Evolutionary conservation across 2,888 invertebrate genomes (phyloP).

Genomic region (Patella pellucida): DNA sequence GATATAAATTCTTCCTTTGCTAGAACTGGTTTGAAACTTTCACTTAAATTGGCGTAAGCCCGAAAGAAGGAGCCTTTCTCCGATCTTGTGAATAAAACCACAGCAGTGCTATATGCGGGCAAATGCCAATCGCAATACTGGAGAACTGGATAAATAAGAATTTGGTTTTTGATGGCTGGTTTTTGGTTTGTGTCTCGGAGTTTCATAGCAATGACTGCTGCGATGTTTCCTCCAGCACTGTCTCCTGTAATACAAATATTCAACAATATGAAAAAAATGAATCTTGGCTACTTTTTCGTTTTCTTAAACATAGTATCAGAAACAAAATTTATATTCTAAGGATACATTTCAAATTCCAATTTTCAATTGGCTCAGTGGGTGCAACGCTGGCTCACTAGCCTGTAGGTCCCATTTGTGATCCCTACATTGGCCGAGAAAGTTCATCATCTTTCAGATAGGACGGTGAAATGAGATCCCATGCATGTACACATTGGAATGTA

Average conservation of each 20-base stretch:
- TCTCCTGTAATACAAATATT: slow-evolving; percentile 40
- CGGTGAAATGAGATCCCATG: too few species aligned
- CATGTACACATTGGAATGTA: too few species aligned
- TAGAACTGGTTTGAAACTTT: neutral
- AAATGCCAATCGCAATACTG: neutral
- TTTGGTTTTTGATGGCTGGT: neutral
- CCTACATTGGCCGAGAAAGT: too few species aligned
- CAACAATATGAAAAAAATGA: too few species aligned
- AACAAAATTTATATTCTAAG: too few species aligned
- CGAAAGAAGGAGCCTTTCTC: neutral
- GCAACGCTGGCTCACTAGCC: too few species aligned
- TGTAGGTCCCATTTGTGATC: too few species aligned
- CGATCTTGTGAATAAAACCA: neutral
- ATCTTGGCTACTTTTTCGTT: too few species aligned
- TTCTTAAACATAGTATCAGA: too few species aligned
- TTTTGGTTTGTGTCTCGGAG: slow-evolving; percentile 36
- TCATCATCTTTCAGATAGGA: too few species aligned
- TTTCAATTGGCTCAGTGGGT: too few species aligned
- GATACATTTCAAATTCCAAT: too few species aligned
- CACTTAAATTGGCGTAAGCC: neutral
- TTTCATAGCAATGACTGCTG: slow-evolving; percentile 44
- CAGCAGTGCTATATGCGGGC: neutral
- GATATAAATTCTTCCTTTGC: neutral
- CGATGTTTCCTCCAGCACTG: slow-evolving; percentile 55
- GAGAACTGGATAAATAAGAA: slow-evolving; percentile 4